Evolutionary conservation across 1,140 invertebrate species (phyloP).

Genomic region (Chlorops oryzae): DNA sequence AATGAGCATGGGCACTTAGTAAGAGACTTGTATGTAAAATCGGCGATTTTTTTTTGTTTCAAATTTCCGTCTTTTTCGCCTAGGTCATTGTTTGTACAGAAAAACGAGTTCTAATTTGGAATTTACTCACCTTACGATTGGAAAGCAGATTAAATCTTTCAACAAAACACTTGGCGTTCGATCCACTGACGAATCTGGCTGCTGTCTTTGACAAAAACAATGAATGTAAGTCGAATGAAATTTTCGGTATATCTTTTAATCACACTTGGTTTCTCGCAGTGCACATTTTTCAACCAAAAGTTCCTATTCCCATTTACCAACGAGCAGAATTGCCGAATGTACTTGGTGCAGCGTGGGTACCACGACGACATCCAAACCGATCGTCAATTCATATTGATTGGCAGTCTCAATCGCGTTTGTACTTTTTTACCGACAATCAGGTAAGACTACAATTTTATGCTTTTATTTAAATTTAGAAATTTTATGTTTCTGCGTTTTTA

Average conservation of each 20-base stretch:
- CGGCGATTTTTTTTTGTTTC: slow-evolving; percentile 11
- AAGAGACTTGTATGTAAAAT: too few species aligned
- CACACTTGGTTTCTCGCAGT: too few species aligned
- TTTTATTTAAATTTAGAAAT: too few species aligned
- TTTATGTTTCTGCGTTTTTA: too few species aligned
- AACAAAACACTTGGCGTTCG: slow-evolving; percentile 57
- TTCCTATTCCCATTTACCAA: slow-evolving; percentile 51
- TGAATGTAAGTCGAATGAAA: slow-evolving; percentile 49
- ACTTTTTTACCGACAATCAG: slow-evolving; percentile 54
- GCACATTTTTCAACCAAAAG: slow-evolving; percentile 56
- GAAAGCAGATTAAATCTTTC: slow-evolving; percentile 38
- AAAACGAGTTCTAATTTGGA: slow-evolving; percentile 61
- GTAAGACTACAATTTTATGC: slow-evolving; percentile 31
- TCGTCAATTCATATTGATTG: slow-evolving; percentile 49
- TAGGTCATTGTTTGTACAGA: slow-evolving; percentile 52
- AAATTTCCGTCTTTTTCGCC: neutral
- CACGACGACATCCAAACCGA: slow-evolving; percentile 45
- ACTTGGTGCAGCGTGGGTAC: slow-evolving; percentile 52
- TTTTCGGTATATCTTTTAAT: neutral
- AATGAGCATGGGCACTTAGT: slow-evolving; percentile 60
- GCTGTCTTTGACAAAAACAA: slow-evolving; percentile 59
- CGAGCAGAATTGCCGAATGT: slow-evolving; percentile 49
- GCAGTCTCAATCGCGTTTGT: slow-evolving; percentile 56
- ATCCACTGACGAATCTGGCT: slow-evolving; percentile 59
- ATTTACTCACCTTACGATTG: slow-evolving; percentile 60